phyloP scores from a whole-genome alignment of 2,888 invertebrate genomes.

The Drosophila meridionalis region DNA sequence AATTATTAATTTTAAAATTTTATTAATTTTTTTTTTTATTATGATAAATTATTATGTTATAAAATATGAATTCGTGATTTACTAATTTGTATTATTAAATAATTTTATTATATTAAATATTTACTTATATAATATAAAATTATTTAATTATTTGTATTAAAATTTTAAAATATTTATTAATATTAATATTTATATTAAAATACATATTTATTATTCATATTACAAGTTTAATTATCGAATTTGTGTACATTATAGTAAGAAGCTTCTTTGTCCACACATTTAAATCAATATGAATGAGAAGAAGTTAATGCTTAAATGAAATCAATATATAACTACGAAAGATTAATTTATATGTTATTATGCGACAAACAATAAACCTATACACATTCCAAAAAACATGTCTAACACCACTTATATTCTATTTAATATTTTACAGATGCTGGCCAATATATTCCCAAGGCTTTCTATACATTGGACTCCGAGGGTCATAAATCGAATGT shows the following conservation, averaged over 20 bases:
- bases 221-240: too few species aligned
- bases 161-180: too few species aligned
- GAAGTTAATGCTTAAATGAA: not conserved
- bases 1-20: too few species aligned
- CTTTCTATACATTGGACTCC: constrained; percentile 80
- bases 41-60: too few species aligned
- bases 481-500: constrained; percentile 80
- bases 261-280: not conserved
- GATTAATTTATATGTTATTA: too few species aligned
- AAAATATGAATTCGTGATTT: too few species aligned
- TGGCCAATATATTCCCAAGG: constrained; percentile 80
- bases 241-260: too few species aligned
- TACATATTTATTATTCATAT: too few species aligned
- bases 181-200: too few species aligned
- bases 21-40: too few species aligned
- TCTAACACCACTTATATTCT: not conserved
- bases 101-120: not conserved
- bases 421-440: constrained; percentile 54
- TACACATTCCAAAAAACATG: not conserved
- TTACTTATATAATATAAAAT: not conserved
- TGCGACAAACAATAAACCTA: too few species aligned
- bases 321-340: not conserved
- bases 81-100: not conserved
- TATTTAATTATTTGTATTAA: too few species aligned
- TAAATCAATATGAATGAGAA: not conserved